A percentile compares a stretch with the other conserved stretches of the same genome.
Conservation (phyloP, 2,888 invertebrate genomes). For the Nomada ruficornis region DNA sequence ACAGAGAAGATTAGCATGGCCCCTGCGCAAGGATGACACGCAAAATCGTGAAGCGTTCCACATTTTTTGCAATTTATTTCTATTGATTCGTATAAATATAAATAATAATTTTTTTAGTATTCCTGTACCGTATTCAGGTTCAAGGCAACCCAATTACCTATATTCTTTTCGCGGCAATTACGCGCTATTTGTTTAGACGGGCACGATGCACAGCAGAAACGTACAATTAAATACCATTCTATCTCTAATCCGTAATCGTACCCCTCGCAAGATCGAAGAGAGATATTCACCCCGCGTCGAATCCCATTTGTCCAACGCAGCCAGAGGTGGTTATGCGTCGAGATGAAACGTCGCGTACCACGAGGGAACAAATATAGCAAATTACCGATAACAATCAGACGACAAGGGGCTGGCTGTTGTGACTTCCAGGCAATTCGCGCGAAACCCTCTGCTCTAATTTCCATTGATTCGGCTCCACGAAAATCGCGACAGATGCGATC, state of each 20-base stretch:
- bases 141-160: too few relatives aligned
- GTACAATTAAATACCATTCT: slow-evolving; percentile 34
- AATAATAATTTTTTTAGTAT: too few relatives aligned
- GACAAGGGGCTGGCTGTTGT: slow-evolving; percentile 49
- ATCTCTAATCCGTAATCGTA: slow-evolving; percentile 33
- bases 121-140: too few relatives aligned
- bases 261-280: slow-evolving; percentile 31
- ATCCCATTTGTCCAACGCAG: slow-evolving; percentile 53
- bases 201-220: slow-evolving; percentile 5
- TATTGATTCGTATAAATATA: background rate
- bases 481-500: slow-evolving; percentile 73
- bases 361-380: slow-evolving; percentile 63
- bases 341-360: slow-evolving; percentile 49
- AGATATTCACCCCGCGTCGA: slow-evolving; percentile 45
- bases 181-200: slow-evolving; percentile 23
- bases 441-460: slow-evolving; percentile 69
- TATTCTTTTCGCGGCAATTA: slow-evolving; percentile 20
- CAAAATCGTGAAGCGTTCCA: slow-evolving; percentile 96
- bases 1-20: slow-evolving; percentile 97
- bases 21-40: slow-evolving; percentile 96
- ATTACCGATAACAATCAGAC: slow-evolving; percentile 74
- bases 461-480: slow-evolving; percentile 71
- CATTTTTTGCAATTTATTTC: slow-evolving; percentile 85
- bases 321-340: slow-evolving; percentile 25
- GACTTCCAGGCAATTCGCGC: slow-evolving; percentile 61